A percentile compares a stretch with the other conserved stretches of the same genome.
phyloP scores from a whole-genome alignment of 2,113 vertebrate genomes.

The Tetrax tetrax region DNA sequence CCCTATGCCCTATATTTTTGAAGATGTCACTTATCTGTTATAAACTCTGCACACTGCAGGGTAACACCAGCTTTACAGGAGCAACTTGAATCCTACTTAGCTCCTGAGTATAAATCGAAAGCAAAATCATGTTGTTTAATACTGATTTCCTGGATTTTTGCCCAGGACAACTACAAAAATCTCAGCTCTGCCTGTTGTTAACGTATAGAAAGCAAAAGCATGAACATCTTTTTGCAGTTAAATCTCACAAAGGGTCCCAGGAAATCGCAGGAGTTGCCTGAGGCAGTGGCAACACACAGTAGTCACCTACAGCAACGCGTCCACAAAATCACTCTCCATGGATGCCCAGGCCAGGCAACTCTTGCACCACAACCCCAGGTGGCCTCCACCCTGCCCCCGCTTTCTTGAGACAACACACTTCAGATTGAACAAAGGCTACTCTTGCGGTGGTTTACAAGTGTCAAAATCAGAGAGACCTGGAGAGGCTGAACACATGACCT shows the following conservation, averaged over 20 bases:
- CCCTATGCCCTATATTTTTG: not conserved
- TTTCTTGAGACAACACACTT: not conserved
- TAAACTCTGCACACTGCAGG: not conserved
- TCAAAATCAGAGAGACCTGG: not conserved
- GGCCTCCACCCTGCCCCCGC: accelerated
- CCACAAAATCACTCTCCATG: not conserved
- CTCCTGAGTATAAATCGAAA: not conserved
- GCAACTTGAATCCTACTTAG: not conserved
- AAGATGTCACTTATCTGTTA: not conserved
- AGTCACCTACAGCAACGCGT: not conserved
- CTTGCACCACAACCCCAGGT: not conserved
- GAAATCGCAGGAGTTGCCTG: not conserved
- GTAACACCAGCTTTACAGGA: not conserved
- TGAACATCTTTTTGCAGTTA: not conserved
- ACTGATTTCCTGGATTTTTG: not conserved
- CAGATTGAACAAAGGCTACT: not conserved
- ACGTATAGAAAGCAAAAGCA: not conserved
- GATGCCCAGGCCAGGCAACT: not conserved
- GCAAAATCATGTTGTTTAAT: not conserved
- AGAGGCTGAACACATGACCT: not conserved
- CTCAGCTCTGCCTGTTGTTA: not conserved
- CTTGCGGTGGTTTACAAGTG: not conserved
- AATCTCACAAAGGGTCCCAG: not conserved
- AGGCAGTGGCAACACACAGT: not conserved
- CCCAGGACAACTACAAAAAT: not conserved